These are phyloP conservation scores for Drosophila mayaguana DNA, from an alignment of 2,888 invertebrate species.

Conservation along the genomic window DNA sequence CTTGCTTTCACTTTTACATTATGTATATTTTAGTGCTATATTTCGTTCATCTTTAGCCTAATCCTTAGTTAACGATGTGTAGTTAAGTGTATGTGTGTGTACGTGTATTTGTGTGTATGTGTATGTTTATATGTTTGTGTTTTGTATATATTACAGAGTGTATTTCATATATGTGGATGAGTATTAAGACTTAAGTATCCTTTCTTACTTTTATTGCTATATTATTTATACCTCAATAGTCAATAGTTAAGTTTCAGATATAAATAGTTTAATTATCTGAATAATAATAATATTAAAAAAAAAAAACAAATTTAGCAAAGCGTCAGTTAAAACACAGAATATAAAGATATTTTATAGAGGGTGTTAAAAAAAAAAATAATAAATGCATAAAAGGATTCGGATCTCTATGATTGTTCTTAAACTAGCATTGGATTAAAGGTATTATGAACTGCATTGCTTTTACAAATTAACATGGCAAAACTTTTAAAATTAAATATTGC, in stretches of 20 bases:
- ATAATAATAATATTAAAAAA: constrained; percentile 62
- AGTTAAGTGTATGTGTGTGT: constrained; percentile 17
- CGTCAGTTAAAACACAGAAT: constrained; percentile 19
- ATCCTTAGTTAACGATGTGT: constrained; percentile 65
- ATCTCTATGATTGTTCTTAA: constrained; percentile 31
- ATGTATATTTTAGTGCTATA: constrained; percentile 65
- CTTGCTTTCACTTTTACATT: constrained; percentile 58
- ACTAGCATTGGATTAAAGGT: constrained; percentile 50
- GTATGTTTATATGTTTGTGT: background rate
- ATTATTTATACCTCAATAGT: constrained; percentile 77
- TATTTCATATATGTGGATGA: constrained; percentile 46
- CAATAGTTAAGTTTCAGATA: constrained; percentile 76
- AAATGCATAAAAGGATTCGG: constrained; percentile 25
- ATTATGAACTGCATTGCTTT: constrained; percentile 60
- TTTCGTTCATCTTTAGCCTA: constrained; percentile 65
- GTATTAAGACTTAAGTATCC: constrained; percentile 61
- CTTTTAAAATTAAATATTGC: constrained; percentile 72
- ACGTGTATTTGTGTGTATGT: background rate
- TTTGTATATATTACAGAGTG: constrained; percentile 70
- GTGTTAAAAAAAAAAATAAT: constrained; percentile 15
- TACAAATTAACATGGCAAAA: constrained; percentile 78
- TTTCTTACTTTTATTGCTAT: constrained; percentile 52
- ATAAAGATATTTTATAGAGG: background rate
- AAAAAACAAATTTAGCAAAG: constrained; percentile 50
- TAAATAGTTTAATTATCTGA: constrained; percentile 74